phyloP scores from a whole-genome alignment of 2,113 vertebrate genomes.

The Tringa solitaria region DNA sequence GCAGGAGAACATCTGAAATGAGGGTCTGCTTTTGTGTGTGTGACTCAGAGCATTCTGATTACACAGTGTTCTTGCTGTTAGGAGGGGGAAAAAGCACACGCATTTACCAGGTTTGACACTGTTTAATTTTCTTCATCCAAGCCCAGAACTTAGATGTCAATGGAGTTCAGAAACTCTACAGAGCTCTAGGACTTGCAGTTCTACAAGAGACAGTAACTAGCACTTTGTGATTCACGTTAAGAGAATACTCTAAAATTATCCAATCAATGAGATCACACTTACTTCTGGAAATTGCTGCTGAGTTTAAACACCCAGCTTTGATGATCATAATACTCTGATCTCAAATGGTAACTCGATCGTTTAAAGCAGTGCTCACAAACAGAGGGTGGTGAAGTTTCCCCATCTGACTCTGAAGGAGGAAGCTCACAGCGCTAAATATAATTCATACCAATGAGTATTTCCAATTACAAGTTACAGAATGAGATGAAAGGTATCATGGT shows the following conservation, averaged over 20 bases:
- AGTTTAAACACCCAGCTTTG: neutral
- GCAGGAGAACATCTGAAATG: constrained; percentile 18
- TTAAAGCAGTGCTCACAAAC: neutral
- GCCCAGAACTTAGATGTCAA: neutral
- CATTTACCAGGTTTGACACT: constrained; percentile 18
- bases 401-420: neutral
- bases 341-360: neutral
- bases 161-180: constrained; percentile 14
- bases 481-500: neutral
- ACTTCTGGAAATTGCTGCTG: constrained; percentile 23
- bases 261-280: constrained; percentile 28
- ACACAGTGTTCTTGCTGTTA: constrained; percentile 17
- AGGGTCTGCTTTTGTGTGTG: constrained; percentile 10
- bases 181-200: neutral
- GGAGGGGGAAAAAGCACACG: neutral
- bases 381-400: neutral
- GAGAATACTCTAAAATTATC: constrained; percentile 57
- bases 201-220: constrained; percentile 34
- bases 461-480: neutral
- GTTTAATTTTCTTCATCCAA: constrained; percentile 25
- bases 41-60: constrained; percentile 44
- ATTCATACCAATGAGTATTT: neutral
- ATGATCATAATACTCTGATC: constrained; percentile 1
- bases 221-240: constrained; percentile 16
- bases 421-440: constrained; percentile 11